Base-by-base conservation (phyloP, 2,113 vertebrate genomes). In the Anthoscopus minutus region DNA sequence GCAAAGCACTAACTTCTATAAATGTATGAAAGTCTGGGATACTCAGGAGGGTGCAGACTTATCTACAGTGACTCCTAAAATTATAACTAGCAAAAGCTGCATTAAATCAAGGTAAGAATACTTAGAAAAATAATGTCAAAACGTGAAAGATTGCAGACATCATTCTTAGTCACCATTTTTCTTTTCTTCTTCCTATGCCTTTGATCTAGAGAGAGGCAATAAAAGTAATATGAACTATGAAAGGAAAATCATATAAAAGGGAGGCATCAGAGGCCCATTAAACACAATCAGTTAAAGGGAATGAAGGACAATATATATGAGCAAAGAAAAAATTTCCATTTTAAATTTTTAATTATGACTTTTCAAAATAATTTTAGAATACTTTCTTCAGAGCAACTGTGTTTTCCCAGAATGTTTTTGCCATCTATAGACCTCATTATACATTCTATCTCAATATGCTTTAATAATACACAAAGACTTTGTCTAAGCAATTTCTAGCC, bases 21-120 rank as follows among this genome's bases (percentile, higher is more conserved):
- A 83, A 56, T 3, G 19, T 42, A 60, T 51, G 64, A 73, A 67
- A 66, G 35, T n/a, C 7, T 89, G 10, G 57, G 56, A 38, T 56
- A 57, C 30, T n/a, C 37, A 37, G 12, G n/a, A 42, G 24, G 7
- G 31, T 64, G 47, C 86, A 84, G 56, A 84, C 71, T 78, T 86
- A 62, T 40, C 80, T 48, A 15, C 51, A 80, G 45, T 30, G 54
- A 90, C n/a, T 92, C n/a, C n/a, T 45, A 61, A 86, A 81, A 72
- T 66, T 79, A 54, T 66, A 78, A 89, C 37, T 37, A 77, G 31
- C 9, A 84, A 89, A 79, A 86, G 30, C 22, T 76, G 58, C 44
- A 67, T 81, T 74, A 86, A 93, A 78, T 86, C 67, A 91, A 87
- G 66, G 78, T 80, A 91, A 78, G 62, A 94, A 84, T 71, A 84